phyloP scores from a whole-genome alignment of 2,113 vertebrate genomes.

The Raja brachyura region DNA sequence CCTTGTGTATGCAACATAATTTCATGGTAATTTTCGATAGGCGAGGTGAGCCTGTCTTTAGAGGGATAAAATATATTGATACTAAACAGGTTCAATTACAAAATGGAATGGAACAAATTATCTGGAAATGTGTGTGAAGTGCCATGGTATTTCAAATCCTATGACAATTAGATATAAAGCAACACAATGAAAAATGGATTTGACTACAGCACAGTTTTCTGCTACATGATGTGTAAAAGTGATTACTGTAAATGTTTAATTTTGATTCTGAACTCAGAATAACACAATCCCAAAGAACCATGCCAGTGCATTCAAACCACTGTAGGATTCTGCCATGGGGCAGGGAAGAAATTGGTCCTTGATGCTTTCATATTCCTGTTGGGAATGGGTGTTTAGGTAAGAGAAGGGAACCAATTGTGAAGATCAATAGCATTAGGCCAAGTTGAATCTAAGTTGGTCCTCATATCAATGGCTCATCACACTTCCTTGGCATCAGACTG shows the following conservation, averaged over 20 bases:
- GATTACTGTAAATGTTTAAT: background rate
- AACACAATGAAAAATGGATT: background rate
- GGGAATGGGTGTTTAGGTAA: background rate
- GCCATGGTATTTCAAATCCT: background rate
- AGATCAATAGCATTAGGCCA: background rate
- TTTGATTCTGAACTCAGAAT: background rate
- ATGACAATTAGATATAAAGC: background rate
- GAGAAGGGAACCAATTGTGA: background rate
- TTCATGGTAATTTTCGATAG: conserved; percentile 16
- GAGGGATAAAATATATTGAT: background rate
- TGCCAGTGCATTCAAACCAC: background rate
- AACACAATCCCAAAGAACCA: too few species aligned
- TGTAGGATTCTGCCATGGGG: background rate
- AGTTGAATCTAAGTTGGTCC: too few species aligned
- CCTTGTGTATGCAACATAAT: background rate
- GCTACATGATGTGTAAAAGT: background rate
- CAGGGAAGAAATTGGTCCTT: background rate
- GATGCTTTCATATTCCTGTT: background rate
- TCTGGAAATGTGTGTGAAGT: background rate
- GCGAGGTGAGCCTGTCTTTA: background rate
- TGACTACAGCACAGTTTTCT: conserved; percentile 6
- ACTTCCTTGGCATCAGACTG: background rate
- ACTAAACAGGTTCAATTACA: conserved; percentile 5
- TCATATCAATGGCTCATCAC: too few species aligned
- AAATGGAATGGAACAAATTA: conserved; percentile 21